Percentiles rank a stretch among this genome's conserved stretches.
Conservation (phyloP, 2,113 vertebrate genomes). For the Tragulus kanchil region DNA sequence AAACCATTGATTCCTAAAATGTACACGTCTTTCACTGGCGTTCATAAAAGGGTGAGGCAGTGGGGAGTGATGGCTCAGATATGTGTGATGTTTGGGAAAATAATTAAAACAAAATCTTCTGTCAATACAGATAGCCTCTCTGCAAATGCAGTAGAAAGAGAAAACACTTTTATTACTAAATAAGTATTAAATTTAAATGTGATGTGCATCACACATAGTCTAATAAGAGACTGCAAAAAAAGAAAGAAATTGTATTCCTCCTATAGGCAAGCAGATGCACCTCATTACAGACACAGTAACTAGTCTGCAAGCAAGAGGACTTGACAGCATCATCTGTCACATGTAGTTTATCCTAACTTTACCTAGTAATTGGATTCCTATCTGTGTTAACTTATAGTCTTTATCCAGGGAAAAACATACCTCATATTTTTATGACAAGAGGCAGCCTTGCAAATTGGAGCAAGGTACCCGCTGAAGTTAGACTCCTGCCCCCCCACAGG, state of each 20-base stretch:
- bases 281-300: background rate
- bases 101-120: background rate
- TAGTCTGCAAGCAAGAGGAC: background rate
- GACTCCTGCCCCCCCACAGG: background rate
- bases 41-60: background rate
- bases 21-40: background rate
- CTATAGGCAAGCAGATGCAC: background rate
- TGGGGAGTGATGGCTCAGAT: background rate
- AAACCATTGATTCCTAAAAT: background rate
- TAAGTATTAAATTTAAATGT: background rate
- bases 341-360: background rate
- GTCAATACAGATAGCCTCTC: background rate
- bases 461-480: background rate
- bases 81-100: background rate
- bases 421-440: background rate
- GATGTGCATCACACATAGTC: background rate
- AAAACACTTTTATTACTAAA: background rate
- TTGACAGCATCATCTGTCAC: background rate
- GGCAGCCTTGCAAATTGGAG: background rate
- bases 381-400: background rate
- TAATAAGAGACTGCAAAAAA: background rate
- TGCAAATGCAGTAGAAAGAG: background rate
- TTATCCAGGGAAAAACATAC: background rate
- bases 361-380: background rate
- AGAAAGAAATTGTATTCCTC: background rate